These are phyloP conservation scores for Macropis europaea DNA, from an alignment of 2,888 invertebrate species.

Conservation along the genomic window DNA sequence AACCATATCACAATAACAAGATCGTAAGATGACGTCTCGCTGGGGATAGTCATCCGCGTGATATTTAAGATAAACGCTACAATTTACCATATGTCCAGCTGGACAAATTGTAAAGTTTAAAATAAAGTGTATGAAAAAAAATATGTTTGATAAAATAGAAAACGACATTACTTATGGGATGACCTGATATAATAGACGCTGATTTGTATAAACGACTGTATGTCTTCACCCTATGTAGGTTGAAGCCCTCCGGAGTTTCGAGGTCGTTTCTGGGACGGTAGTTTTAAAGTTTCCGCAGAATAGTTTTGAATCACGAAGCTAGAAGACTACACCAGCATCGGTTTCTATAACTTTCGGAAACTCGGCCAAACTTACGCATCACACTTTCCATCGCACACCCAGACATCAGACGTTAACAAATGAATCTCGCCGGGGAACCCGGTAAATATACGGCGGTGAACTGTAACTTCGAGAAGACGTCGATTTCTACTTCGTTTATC, in stretches of 20 bases:
- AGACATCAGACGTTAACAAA: constrained; percentile 34
- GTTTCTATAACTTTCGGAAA: constrained; percentile 46
- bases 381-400: constrained; percentile 17
- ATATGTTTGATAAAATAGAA: no score
- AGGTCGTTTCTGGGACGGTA: constrained; percentile 47
- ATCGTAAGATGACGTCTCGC: no score
- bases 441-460: constrained; percentile 8
- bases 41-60: no score
- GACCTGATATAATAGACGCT: background rate
- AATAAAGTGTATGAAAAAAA: no score
- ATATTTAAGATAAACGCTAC: no score
- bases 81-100: no score
- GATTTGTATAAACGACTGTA: background rate
- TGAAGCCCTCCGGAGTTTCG: constrained; percentile 45
- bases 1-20: no score
- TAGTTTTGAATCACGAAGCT: constrained; percentile 32
- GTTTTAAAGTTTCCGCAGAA: constrained; percentile 45
- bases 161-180: background rate
- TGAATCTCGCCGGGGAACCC: constrained; percentile 10
- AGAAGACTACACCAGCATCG: constrained; percentile 18
- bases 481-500: background rate
- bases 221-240: constrained; percentile 45
- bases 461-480: constrained; percentile 3
- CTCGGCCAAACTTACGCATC: constrained; percentile 57
- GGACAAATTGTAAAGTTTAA: no score